Conservation (phyloP, 2,888 invertebrate species). For the Drosophila stalkeri region DNA sequence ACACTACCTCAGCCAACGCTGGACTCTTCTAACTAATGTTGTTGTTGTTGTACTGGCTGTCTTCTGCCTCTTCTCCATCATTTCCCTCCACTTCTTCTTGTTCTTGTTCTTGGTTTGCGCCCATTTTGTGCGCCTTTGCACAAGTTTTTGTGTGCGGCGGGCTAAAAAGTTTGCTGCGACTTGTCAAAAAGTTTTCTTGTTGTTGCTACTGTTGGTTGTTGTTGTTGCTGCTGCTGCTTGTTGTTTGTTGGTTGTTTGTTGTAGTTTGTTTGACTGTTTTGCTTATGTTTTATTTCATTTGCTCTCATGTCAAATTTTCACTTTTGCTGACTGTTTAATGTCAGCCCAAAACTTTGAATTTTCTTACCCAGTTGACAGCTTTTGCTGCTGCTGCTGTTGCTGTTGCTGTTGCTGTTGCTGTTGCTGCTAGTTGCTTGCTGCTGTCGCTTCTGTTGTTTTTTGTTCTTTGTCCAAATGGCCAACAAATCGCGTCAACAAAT, state of each 20-base stretch:
- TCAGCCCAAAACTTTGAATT: slow-evolving; percentile 59
- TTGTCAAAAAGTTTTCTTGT: slow-evolving; percentile 35
- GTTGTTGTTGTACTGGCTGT: neutral
- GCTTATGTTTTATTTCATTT: slow-evolving; percentile 68
- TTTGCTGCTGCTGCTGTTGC: slow-evolving; percentile 12
- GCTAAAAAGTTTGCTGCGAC: slow-evolving; percentile 67
- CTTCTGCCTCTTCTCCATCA: slow-evolving; percentile 5
- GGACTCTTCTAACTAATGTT: slow-evolving; percentile 3
- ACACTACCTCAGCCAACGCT: slow-evolving; percentile 1
- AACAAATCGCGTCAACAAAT: slow-evolving; percentile 62
- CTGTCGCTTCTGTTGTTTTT: neutral
- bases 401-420: slow-evolving; percentile 12
- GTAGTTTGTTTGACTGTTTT: slow-evolving; percentile 41
- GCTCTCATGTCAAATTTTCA: slow-evolving; percentile 75
- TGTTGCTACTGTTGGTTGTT: slow-evolving; percentile 25
- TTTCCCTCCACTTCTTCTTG: slow-evolving; percentile 33
- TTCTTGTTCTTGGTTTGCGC: slow-evolving; percentile 22
- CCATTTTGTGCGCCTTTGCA: slow-evolving; percentile 68
- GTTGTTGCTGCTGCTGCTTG: slow-evolving; percentile 24
- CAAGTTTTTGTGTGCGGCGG: slow-evolving; percentile 54
- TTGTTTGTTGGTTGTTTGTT: slow-evolving; percentile 12
- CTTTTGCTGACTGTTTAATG: slow-evolving; percentile 78
- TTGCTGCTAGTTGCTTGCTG: neutral
- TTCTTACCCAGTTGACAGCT: slow-evolving; percentile 31
- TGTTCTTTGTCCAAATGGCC: slow-evolving; percentile 34